Conservation (phyloP, 1,140 invertebrate genomes). For the Aradophagus sp. region DNA sequence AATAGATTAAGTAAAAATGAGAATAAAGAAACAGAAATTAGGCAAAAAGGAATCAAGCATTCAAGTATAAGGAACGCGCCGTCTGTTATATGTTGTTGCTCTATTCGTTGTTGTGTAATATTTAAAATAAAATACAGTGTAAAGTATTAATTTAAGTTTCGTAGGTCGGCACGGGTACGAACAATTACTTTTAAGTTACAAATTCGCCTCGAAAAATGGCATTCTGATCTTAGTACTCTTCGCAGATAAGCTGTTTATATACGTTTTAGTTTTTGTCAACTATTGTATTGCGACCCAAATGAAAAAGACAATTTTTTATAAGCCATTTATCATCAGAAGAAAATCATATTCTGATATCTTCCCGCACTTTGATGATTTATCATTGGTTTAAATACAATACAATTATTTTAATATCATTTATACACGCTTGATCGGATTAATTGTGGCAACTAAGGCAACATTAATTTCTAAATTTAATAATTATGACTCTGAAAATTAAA, state of each 20-base stretch:
- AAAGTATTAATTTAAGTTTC: slow-evolving; percentile 44
- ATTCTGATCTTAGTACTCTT: slow-evolving; percentile 20
- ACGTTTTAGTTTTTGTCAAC: neutral
- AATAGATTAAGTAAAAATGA: slow-evolving; percentile 61
- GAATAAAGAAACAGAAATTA: slow-evolving; percentile 2
- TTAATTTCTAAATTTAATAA: too few relatives aligned
- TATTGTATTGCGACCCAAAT: neutral
- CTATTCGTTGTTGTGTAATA: slow-evolving; percentile 60
- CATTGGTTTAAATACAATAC: too few relatives aligned
- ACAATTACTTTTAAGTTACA: slow-evolving; percentile 38
- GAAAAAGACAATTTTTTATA: neutral
- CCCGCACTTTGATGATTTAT: too few relatives aligned
- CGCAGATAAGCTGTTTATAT: slow-evolving; percentile 15
- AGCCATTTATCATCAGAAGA: too few relatives aligned
- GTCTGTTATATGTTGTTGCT: slow-evolving; percentile 65
- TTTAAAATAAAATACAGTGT: slow-evolving; percentile 43
- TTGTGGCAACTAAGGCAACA: too few relatives aligned
- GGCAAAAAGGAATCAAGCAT: slow-evolving; percentile 20
- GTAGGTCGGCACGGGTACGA: slow-evolving; percentile 20
- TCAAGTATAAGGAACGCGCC: slow-evolving; percentile 15
- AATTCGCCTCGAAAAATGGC: slow-evolving; percentile 10
- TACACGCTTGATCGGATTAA: too few relatives aligned
- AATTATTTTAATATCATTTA: too few relatives aligned
- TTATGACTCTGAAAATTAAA: too few relatives aligned
- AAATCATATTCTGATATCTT: too few relatives aligned